phyloP scores from a whole-genome alignment of 1,140 invertebrate species.

The Phymastichus coffea region DNA sequence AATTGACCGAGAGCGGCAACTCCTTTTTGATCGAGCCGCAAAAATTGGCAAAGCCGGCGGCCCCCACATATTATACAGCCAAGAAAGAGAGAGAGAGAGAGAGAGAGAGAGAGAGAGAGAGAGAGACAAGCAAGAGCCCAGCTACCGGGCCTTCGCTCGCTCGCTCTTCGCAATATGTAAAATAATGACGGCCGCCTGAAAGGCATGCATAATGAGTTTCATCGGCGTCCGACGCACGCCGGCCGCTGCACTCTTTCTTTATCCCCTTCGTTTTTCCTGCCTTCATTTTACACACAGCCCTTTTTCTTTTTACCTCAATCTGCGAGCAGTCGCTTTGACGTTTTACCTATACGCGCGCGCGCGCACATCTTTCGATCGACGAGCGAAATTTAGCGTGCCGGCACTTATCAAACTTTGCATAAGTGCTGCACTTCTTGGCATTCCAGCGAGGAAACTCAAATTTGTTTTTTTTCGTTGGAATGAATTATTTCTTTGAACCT shows the following conservation, averaged over 20 bases:
- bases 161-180: constrained; percentile 22
- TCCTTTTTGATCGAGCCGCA: constrained; percentile 30
- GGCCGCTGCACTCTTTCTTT: constrained; percentile 14
- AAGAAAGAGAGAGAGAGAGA: neutral
- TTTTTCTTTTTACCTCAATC: constrained; percentile 31
- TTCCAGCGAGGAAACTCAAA: no score
- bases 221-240: constrained; percentile 26
- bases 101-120: neutral
- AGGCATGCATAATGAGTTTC: constrained; percentile 42
- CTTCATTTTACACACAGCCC: no score
- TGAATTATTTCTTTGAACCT: no score
- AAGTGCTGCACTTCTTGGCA: no score
- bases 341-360: constrained; percentile 34
- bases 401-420: no score
- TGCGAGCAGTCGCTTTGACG: no score
- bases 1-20: neutral
- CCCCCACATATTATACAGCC: neutral
- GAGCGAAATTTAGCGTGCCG: no score
- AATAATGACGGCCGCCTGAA: constrained; percentile 42
- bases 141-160: neutral
- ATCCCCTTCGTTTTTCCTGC: no score
- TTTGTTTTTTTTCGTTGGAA: no score
- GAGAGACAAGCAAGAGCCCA: neutral
- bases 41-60: constrained; percentile 17
- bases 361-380: no score